phyloP scores from a whole-genome alignment of 2,888 invertebrate genomes.

The Cephus spinipes region DNA sequence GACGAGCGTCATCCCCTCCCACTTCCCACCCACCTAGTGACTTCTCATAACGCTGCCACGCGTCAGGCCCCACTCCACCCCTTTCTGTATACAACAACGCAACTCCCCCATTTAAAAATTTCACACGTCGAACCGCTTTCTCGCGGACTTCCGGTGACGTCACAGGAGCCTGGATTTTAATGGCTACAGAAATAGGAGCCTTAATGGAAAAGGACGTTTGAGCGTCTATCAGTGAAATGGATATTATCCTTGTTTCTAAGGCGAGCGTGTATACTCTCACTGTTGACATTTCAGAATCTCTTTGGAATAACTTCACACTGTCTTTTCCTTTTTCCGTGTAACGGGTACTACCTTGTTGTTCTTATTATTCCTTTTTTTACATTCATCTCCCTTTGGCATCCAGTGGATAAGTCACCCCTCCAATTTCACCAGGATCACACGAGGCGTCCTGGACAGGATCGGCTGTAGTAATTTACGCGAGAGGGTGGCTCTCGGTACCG shows the following conservation, averaged over 20 bases:
- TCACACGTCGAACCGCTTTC: not conserved
- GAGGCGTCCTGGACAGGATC: not conserved
- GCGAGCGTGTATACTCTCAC: not conserved
- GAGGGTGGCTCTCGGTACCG: not conserved
- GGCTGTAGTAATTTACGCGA: not conserved
- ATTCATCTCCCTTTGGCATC: not conserved
- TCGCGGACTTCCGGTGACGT: not conserved
- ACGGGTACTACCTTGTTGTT: not conserved
- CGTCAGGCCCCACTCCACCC: not conserved
- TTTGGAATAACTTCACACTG: not conserved
- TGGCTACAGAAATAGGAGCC: not conserved
- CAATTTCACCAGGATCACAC: not conserved
- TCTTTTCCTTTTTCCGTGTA: not conserved
- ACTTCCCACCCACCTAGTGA: not conserved
- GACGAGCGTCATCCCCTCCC: not conserved
- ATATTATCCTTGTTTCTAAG: not conserved
- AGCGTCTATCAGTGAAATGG: not conserved
- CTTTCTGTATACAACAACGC: no score
- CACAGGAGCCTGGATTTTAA: not conserved
- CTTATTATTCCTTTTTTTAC: not conserved
- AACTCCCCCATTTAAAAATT: not conserved
- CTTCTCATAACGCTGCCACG: not conserved
- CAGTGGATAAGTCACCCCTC: not conserved
- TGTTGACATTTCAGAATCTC: not conserved
- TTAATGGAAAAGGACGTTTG: not conserved